phyloP scores from a whole-genome alignment of 2,888 invertebrate genomes.

The Acronicta alni region DNA sequence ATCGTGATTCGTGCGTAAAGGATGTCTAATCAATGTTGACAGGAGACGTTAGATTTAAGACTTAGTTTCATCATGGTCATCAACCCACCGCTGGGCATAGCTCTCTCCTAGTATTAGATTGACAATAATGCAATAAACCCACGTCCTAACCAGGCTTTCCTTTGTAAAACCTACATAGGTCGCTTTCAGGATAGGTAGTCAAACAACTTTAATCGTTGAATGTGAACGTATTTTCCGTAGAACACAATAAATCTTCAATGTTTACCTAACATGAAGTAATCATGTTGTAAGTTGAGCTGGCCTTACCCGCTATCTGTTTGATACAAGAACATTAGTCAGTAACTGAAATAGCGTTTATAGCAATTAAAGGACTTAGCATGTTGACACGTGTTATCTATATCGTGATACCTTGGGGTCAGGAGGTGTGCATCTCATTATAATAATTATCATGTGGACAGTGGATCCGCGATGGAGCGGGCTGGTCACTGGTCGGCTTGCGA shows the following conservation, averaged over 20 bases:
- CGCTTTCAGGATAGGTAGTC: neutral
- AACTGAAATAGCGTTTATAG: slow-evolving; percentile 65
- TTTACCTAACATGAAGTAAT: slow-evolving; percentile 33
- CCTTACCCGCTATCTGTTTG: slow-evolving; percentile 16
- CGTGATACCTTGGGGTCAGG: slow-evolving; percentile 68
- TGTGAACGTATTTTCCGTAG: slow-evolving; percentile 20
- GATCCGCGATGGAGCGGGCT: slow-evolving; percentile 60
- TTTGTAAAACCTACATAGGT: neutral
- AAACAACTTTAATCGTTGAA: slow-evolving; percentile 1
- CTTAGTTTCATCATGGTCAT: neutral
- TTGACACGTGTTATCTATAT: slow-evolving; percentile 63
- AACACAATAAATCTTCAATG: slow-evolving; percentile 6
- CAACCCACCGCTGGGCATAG: neutral
- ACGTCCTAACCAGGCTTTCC: neutral
- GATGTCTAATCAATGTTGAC: slow-evolving; percentile 53
- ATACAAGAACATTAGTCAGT: slow-evolving; percentile 43
- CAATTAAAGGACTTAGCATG: slow-evolving; percentile 72
- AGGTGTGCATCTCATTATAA: slow-evolving; percentile 69
- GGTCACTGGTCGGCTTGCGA: slow-evolving; percentile 40
- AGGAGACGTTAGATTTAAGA: slow-evolving; percentile 29
- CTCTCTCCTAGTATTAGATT: neutral
- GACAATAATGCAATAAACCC: neutral
- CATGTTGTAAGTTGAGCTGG: slow-evolving; percentile 18
- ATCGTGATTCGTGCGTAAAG: slow-evolving; percentile 62
- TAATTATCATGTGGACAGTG: slow-evolving; percentile 69